phyloP scores from a whole-genome alignment of 2,113 vertebrate genomes.

The Harpagus bidentatus region DNA sequence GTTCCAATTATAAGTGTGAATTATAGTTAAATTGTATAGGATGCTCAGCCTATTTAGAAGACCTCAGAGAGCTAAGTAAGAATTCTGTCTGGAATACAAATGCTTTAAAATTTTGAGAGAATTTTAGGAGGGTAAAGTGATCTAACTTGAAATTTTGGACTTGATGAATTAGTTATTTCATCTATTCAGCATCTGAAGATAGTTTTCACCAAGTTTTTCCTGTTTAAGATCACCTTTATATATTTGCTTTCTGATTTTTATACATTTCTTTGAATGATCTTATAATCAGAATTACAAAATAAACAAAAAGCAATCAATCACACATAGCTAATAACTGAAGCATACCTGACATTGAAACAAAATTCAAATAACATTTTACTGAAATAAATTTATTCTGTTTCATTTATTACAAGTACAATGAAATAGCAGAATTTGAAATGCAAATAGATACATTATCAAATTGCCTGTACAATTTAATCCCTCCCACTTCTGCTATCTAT shows the following conservation, averaged over 20 bases:
- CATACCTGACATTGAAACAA: background rate
- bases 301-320: background rate
- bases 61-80: background rate
- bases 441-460: background rate
- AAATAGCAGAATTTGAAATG: background rate
- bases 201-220: background rate
- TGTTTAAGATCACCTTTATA: background rate
- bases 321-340: background rate
- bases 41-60: background rate
- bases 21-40: background rate
- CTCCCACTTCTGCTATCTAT: background rate
- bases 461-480: background rate
- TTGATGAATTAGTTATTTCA: background rate
- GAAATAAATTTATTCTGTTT: background rate
- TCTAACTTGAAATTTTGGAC: background rate
- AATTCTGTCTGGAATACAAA: background rate
- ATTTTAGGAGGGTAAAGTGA: background rate
- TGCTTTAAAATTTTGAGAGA: background rate
- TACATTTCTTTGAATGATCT: background rate
- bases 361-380: background rate
- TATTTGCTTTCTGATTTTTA: background rate
- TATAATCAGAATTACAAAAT: background rate
- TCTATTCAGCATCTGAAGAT: background rate
- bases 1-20: background rate
- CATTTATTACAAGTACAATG: background rate